Conservation (phyloP, 1,140 invertebrate genomes). For the Arion vulgaris region DNA sequence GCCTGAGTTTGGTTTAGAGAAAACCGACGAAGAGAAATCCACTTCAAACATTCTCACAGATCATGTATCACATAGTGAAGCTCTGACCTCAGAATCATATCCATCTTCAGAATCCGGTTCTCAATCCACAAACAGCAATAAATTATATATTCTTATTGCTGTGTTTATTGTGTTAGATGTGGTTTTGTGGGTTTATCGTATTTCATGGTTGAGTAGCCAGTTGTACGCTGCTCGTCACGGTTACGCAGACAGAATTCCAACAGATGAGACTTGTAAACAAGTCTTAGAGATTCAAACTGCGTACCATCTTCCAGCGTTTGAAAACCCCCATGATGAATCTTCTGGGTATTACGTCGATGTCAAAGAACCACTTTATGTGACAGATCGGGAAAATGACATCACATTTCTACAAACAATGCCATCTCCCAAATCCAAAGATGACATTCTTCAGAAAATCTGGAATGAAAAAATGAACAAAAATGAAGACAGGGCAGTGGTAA, state of each 20-base stretch:
- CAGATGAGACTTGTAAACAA: constrained; percentile 59
- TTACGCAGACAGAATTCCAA: constrained; percentile 58
- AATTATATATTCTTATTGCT: constrained; percentile 52
- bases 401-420: constrained; percentile 55
- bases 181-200: constrained; percentile 55
- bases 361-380: constrained; percentile 22
- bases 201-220: constrained; percentile 55
- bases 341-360: constrained; percentile 31
- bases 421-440: constrained; percentile 54
- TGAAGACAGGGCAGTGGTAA: constrained; percentile 31
- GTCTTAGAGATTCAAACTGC: constrained; percentile 63
- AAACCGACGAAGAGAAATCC: neutral
- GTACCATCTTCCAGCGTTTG: constrained; percentile 47
- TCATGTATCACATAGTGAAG: neutral
- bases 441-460: constrained; percentile 64
- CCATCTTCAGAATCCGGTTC: neutral
- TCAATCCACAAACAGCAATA: neutral
- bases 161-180: constrained; percentile 59
- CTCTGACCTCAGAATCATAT: neutral
- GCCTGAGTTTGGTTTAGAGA: neutral
- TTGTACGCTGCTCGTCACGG: constrained; percentile 51
- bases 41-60: neutral
- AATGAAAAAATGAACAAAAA: constrained; percentile 56
- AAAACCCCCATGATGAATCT: constrained; percentile 32
- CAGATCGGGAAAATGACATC: neutral